Conservation (phyloP, 2,113 vertebrate species). For the Saccopteryx leptura region DNA sequence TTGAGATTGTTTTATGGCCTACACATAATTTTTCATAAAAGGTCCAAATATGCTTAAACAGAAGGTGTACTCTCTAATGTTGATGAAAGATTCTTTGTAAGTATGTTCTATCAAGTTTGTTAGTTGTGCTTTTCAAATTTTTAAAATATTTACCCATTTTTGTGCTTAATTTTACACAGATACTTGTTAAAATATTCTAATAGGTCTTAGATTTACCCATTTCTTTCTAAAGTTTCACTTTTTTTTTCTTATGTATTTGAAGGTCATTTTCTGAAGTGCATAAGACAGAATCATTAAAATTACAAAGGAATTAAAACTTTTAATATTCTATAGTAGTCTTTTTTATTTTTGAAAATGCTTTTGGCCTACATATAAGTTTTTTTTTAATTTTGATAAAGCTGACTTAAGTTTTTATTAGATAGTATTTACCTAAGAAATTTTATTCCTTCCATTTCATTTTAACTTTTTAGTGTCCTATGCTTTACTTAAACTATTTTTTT, state of each 20-base stretch:
- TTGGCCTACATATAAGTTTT: not conserved
- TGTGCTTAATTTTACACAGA: slow-evolving; percentile 33
- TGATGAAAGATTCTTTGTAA: not conserved
- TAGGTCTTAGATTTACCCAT: not conserved
- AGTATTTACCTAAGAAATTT: not conserved
- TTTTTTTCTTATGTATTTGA: not conserved
- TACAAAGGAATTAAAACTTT: not conserved
- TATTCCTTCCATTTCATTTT: not conserved
- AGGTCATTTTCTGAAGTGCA: not conserved
- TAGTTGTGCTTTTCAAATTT: not conserved
- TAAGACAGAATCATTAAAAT: not conserved
- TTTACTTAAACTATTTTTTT: not conserved
- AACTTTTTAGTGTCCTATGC: not conserved
- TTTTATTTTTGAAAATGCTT: not conserved
- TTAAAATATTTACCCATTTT: not conserved
- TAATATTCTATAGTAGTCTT: not conserved
- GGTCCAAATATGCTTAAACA: not conserved
- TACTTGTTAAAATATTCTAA: not conserved
- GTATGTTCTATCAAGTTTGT: not conserved
- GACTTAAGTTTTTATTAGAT: not conserved
- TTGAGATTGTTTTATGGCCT: not conserved
- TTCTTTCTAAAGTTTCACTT: not conserved
- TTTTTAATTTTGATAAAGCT: not conserved
- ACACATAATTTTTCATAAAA: not conserved
- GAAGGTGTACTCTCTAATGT: not conserved